A percentile compares a stretch with the other conserved stretches of the same genome.
These are phyloP conservation scores for Ophion ventricosus DNA, from an alignment of 2,888 invertebrate species.

Conservation along the genomic window DNA sequence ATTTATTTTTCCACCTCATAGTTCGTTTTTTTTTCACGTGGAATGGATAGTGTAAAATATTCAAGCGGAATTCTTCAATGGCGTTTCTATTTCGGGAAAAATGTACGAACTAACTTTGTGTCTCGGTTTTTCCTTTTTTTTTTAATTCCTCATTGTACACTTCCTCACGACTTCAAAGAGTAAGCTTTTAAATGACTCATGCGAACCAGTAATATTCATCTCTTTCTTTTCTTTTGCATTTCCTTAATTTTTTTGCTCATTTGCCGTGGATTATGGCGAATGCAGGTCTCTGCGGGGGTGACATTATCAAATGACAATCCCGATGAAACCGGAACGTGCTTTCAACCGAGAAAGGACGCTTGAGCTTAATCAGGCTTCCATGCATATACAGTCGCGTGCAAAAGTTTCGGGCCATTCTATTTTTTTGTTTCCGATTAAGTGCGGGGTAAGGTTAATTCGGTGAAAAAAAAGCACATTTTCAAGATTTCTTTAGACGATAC, in stretches of 20 bases:
- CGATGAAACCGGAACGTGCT: not conserved
- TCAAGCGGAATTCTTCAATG: not conserved
- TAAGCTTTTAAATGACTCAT: not conserved
- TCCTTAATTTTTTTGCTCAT: not conserved
- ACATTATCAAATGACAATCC: not conserved
- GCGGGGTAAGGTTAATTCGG: too few species aligned
- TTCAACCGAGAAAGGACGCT: not conserved
- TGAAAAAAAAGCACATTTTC: too few species aligned
- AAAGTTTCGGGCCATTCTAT: too few species aligned
- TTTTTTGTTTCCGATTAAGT: too few species aligned
- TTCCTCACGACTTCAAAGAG: not conserved
- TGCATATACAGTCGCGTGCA: too few species aligned
- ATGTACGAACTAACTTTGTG: not conserved
- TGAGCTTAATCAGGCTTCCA: not conserved
- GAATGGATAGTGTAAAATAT: not conserved
- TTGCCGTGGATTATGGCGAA: not conserved
- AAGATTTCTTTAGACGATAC: too few species aligned
- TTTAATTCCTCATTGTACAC: not conserved
- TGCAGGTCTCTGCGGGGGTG: not conserved
- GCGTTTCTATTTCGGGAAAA: not conserved
- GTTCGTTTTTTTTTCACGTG: not conserved
- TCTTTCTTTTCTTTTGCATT: not conserved
- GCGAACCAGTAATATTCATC: not conserved
- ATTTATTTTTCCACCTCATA: not conserved
- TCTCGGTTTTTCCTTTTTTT: too few species aligned